A percentile compares a stretch with the other conserved stretches of the same genome.
Evolutionary conservation across 1,140 invertebrate genomes (phyloP).

Genomic region (Harpegnathos saltator): DNA sequence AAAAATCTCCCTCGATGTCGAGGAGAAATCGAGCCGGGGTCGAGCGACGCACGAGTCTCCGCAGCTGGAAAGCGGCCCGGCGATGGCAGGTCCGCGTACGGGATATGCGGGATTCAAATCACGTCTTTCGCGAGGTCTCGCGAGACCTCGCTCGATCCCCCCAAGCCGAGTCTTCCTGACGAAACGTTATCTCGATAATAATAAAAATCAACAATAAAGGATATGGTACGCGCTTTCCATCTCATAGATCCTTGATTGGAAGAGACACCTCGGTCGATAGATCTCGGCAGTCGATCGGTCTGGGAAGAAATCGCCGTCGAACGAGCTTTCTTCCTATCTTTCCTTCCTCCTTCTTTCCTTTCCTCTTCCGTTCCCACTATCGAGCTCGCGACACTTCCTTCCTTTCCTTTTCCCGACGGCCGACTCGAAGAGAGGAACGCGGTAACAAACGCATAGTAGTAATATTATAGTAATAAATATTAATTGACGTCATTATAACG

Average conservation of each 20-base stretch:
- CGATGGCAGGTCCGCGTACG: too few species aligned
- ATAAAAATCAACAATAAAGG: background rate
- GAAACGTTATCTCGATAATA: background rate
- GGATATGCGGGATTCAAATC: too few species aligned
- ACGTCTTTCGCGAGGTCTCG: background rate
- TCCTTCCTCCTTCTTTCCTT: background rate
- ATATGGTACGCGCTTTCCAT: background rate
- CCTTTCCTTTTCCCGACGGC: background rate
- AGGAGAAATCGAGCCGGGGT: too few species aligned
- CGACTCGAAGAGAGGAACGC: conserved; percentile 34
- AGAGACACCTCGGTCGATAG: background rate
- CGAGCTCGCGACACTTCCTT: background rate
- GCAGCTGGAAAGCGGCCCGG: too few species aligned
- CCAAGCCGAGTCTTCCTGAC: background rate
- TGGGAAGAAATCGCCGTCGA: background rate
- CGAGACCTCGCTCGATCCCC: conserved; percentile 3
- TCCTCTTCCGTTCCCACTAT: background rate
- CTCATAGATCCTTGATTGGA: background rate
- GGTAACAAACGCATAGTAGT: conserved; percentile 6
- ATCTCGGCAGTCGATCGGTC: background rate
- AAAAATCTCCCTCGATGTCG: too few species aligned
- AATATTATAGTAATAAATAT: conserved; percentile 57
- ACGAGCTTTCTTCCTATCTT: too few species aligned
- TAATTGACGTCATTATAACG: conserved; percentile 65
- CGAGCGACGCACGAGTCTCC: too few species aligned